phyloP scores from a whole-genome alignment of 2,113 vertebrate species.

The Phalacrocorax aristotelis region DNA sequence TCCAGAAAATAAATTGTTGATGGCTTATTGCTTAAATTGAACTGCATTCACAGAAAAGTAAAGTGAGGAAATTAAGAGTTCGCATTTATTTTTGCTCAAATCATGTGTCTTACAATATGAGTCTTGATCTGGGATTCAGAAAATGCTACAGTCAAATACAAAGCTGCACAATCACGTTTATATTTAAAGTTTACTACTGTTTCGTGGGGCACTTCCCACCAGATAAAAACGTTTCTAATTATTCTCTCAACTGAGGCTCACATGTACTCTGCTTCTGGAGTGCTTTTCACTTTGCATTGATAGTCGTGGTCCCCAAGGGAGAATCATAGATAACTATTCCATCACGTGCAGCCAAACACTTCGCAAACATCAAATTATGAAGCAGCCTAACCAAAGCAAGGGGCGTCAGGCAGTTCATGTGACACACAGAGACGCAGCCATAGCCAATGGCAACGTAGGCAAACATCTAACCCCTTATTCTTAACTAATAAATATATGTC shows the following conservation, averaged over 20 bases:
- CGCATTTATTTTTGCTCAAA: not conserved
- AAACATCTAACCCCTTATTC: not conserved
- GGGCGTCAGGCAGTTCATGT: not conserved
- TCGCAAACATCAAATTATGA: not conserved
- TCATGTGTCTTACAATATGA: accelerated
- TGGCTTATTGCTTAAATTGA: not conserved
- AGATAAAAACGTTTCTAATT: not conserved
- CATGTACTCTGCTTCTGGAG: not conserved
- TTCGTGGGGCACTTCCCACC: not conserved
- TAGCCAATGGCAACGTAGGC: not conserved
- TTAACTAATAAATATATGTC: not conserved
- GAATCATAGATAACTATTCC: not conserved
- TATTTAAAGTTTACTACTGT: not conserved
- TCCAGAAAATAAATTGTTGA: not conserved
- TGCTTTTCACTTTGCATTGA: not conserved
- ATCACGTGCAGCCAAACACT: not conserved
- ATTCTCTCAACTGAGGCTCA: not conserved
- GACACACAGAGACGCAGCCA: not conserved
- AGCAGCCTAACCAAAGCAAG: not conserved
- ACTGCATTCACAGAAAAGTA: not conserved
- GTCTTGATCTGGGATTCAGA: not conserved
- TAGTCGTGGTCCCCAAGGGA: not conserved
- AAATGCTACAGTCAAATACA: not conserved
- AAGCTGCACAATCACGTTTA: not conserved
- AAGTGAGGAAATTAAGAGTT: not conserved